Conservation (phyloP, 64 coral and sea anemone species). For the Montipora capricornis region DNA sequence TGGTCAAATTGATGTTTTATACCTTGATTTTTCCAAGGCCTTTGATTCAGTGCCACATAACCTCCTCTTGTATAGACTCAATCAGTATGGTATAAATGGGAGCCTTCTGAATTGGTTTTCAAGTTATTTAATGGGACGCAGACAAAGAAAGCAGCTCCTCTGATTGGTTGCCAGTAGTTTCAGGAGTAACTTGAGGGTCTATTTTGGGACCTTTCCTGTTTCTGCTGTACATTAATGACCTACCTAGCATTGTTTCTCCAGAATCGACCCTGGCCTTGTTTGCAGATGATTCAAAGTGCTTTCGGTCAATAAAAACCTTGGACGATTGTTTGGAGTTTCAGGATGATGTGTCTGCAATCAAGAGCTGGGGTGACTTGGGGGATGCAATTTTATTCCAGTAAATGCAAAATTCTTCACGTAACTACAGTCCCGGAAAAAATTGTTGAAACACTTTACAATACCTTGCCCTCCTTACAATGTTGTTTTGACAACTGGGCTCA, state of each 20-base stretch:
- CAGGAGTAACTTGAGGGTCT: background rate
- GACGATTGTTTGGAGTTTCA: too few species aligned
- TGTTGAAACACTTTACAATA: too few species aligned
- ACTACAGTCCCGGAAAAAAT: too few species aligned
- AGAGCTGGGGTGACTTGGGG: too few species aligned
- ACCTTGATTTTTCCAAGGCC: background rate
- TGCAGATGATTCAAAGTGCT: too few species aligned
- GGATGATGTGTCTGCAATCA: too few species aligned
- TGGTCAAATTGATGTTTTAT: slow-evolving; percentile 45
- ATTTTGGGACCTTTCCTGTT: background rate
- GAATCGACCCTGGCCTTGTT: too few species aligned
- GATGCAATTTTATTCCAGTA: too few species aligned
- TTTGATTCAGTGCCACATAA: background rate
- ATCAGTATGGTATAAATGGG: background rate
- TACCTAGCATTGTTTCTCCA: background rate
- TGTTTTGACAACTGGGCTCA: too few species aligned
- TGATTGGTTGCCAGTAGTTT: background rate
- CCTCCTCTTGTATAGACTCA: background rate
- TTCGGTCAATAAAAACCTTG: too few species aligned
- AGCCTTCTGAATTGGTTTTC: background rate
- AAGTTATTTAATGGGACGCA: background rate
- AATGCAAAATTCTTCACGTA: too few species aligned
- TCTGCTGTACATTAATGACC: background rate
- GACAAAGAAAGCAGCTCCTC: background rate
- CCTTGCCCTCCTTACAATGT: too few species aligned